A percentile compares a stretch with the other conserved stretches of the same genome.
Evolutionary conservation across 2,888 invertebrate species (phyloP).

Genomic region (Falcaria lacertinaria): DNA sequence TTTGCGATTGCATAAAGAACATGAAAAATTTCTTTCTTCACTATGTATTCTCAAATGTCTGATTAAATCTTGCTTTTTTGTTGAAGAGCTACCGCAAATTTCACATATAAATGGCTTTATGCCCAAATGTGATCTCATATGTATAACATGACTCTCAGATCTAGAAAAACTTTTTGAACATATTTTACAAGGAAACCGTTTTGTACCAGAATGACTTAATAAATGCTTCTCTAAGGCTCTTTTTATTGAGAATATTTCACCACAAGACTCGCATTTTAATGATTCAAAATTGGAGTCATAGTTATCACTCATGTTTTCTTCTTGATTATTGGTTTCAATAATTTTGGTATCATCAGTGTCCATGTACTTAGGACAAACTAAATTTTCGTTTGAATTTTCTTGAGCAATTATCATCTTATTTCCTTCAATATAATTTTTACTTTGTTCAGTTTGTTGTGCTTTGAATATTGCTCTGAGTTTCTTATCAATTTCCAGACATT

Average conservation of each 20-base stretch:
- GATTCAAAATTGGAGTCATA: neutral
- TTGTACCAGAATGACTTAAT: slow-evolving; percentile 46
- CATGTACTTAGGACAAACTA: neutral
- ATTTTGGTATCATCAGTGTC: neutral
- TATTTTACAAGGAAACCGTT: slow-evolving; percentile 44
- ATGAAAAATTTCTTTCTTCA: slow-evolving; percentile 33
- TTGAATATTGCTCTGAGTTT: neutral
- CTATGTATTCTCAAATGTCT: slow-evolving; percentile 38
- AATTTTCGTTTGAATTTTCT: neutral
- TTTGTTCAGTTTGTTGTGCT: neutral
- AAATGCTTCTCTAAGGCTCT: slow-evolving; percentile 39
- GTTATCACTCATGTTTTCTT: neutral
- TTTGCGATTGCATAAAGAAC: slow-evolving; percentile 26
- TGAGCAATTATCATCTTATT: neutral
- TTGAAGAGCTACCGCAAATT: slow-evolving; percentile 53
- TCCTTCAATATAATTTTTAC: neutral
- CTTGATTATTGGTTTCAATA: neutral
- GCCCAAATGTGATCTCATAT: slow-evolving; percentile 71
- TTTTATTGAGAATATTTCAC: slow-evolving; percentile 25
- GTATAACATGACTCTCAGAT: slow-evolving; percentile 61
- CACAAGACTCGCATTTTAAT: slow-evolving; percentile 32
- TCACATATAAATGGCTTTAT: slow-evolving; percentile 71
- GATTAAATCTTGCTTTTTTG: slow-evolving; percentile 33
- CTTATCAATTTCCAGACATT: slow-evolving; percentile 22
- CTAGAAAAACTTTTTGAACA: slow-evolving; percentile 55